A percentile compares a stretch with the other conserved stretches of the same genome.
Conservation (phyloP, 2,113 vertebrate species). For the Theristicus caerulescens region DNA sequence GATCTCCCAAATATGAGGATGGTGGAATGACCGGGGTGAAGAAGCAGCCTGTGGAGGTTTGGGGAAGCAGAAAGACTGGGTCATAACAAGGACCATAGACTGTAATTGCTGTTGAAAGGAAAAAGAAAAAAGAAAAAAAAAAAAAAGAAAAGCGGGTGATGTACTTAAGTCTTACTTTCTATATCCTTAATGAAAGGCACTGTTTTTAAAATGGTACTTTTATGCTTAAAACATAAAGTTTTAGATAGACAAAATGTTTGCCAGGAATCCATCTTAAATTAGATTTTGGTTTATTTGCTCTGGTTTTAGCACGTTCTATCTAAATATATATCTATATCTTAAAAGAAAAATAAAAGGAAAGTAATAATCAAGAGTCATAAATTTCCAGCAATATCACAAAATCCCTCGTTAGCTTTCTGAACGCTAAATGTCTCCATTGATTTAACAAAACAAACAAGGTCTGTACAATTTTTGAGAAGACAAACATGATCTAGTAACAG, state of each 20-base stretch:
- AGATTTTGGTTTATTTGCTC: constrained; percentile 75
- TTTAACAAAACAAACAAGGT: constrained; percentile 57
- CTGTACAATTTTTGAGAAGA: constrained; percentile 58
- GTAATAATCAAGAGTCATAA: constrained; percentile 51
- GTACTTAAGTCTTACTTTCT: constrained; percentile 66
- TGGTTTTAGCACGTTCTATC: constrained; percentile 57
- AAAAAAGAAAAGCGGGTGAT: constrained; percentile 37
- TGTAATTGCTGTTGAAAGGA: constrained; percentile 54
- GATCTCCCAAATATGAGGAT: constrained; percentile 34
- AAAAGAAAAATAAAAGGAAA: constrained; percentile 60
- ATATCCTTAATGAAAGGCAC: constrained; percentile 80
- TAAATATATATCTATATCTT: constrained; percentile 63
- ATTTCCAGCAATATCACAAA: constrained; percentile 64
- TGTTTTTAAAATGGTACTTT: constrained; percentile 70
- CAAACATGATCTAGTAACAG: constrained; percentile 69
- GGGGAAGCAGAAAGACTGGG: constrained; percentile 32
- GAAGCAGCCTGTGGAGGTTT: constrained; percentile 6
- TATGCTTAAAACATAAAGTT: constrained; percentile 64
- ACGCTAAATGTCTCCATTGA: constrained; percentile 51
- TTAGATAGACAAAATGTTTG: constrained; percentile 65
- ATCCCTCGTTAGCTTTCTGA: constrained; percentile 65
- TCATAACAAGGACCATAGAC: constrained; percentile 38
- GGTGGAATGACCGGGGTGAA: constrained; percentile 31
- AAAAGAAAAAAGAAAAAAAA: neutral
- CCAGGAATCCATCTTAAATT: constrained; percentile 65